Evolutionary conservation across 2,888 invertebrate genomes (phyloP), one percentile per base, ranked within the genome.

Genomic region (Phortica magna): DNA sequence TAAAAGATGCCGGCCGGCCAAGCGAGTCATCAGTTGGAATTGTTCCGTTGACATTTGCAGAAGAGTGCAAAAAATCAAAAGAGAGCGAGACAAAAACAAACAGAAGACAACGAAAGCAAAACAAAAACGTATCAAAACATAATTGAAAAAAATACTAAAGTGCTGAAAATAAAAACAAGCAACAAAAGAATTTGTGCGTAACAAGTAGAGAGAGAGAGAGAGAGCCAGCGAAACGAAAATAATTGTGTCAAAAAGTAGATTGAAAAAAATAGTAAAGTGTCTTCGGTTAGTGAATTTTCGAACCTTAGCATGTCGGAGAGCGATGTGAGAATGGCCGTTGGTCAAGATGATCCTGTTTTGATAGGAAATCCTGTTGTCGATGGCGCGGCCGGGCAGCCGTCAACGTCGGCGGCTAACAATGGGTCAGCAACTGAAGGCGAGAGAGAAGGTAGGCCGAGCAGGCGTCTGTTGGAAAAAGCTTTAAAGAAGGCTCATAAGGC

Each of bases 401-500:
- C 81, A 17, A 67, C 78, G 5, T 59, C 80, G 48, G 7, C 9
- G 3, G 48, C 48, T 2, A 73, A 53, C 10, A 41, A 41, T 5
- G 22, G n/a, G 10, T 41, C 12, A 17, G 59, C 0, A n/a, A 39
- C 31, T n/a, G 22, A 22, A 59, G 31, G 6, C 2, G 68, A 1
- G 12, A 31, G 64, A 75, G 43, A 74, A 65, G 6, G 68, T 12
- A 68, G 53, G 4, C 57, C 75, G 17, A 48, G 65, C 12, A 59
- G 41, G 48, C 19, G 65, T 17, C 57, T 78, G 7, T 68, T 85
- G 43, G 70, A 57, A 61, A 78, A 83, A 77, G 87, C 88, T 17
- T 77, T 89, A 64, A 85, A 84, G 72, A 83, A 82, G 73, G 85
- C 88, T 0, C 55, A 43, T 17, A 84, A 83, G 77, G 82, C 85